These are phyloP conservation scores for Smutsia temminckii DNA, from an alignment of 2,797 vertebrate genomes.

Conservation along the genomic window DNA sequence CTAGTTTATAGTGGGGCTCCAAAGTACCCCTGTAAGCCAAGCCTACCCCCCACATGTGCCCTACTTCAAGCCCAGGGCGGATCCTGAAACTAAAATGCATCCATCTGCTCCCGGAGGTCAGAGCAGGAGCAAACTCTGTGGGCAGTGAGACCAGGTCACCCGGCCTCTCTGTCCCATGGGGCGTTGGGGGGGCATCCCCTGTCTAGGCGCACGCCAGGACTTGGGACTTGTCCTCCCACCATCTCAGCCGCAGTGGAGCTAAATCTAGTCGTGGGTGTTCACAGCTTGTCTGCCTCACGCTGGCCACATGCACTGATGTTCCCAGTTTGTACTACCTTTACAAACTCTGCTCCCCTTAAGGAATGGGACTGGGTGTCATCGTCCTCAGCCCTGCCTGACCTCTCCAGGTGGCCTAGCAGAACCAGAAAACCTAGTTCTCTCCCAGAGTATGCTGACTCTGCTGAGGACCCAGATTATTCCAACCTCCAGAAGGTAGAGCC, in stretches of 20 bases:
- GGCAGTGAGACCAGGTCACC: background rate
- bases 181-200: too few species aligned
- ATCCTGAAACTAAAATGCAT: background rate
- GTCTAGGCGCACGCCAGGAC: background rate
- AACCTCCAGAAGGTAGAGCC: background rate
- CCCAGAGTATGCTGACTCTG: background rate
- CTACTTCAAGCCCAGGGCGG: background rate
- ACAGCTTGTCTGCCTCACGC: background rate
- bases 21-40: background rate
- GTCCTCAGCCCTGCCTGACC: background rate
- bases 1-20: background rate
- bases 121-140: background rate
- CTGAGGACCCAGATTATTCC: background rate
- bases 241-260: fast-evolving
- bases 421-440: fast-evolving
- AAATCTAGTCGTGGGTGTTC: fast-evolving
- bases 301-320: background rate
- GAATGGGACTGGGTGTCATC: background rate
- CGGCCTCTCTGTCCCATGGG: background rate
- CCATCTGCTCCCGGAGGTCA: background rate
- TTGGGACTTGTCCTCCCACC: background rate
- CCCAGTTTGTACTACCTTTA: background rate
- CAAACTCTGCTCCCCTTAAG: background rate
- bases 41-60: background rate
- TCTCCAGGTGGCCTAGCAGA: background rate